Evolutionary conservation across 1,140 invertebrate species (phyloP), one percentile per base, ranked within the genome.

Genomic region (Apis laboriosa): DNA sequence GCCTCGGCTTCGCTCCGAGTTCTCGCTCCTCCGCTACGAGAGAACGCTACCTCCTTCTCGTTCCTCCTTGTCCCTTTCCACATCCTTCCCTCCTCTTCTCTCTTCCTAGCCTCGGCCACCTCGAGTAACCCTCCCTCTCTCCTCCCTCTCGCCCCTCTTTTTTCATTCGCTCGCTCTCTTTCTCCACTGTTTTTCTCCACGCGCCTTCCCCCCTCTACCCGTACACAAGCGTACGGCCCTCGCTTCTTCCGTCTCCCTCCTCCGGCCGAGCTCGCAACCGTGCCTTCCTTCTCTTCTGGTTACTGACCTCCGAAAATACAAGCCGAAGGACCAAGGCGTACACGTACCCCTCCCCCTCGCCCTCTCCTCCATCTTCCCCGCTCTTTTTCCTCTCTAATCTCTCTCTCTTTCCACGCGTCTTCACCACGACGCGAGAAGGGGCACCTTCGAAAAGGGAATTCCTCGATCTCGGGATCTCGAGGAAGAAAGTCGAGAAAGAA

Each of bases 231-330:
- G 73, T 85, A 85, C 34, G 3, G 56, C 88, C 77, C 87, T 89
- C 55, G 73, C 64, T 90, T 89, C 85, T 88, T 93, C 90, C 90
- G 89, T 92, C 90, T 91, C 90, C 76, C 89, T 91, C 87, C 24
- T 7, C 67, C 78, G 77, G 79, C 58, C 68, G 76, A 51, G 17
- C 55, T 43, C 28, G 58, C 73, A 56, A 83, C 55, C 68, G 60
- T 83, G 73, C 28, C 83, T 86, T 87, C 85, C 74, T 82, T 74
- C 81, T 89, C 91, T 56, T 84, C 92, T 93, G 93, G 93, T 94
- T 94, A 94, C 93, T 94, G 92, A 94, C 92, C 93, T 94, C 93
- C 92, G 92, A 93, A 94, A 94, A 93, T 93, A 91, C 90, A 76
- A 89, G 80, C 74, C 61, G 49, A 63, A 71, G 75, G 66, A 55